These are phyloP conservation scores for Phycodurus eques DNA, from an alignment of 2,113 vertebrate species.

Conservation along the genomic window DNA sequence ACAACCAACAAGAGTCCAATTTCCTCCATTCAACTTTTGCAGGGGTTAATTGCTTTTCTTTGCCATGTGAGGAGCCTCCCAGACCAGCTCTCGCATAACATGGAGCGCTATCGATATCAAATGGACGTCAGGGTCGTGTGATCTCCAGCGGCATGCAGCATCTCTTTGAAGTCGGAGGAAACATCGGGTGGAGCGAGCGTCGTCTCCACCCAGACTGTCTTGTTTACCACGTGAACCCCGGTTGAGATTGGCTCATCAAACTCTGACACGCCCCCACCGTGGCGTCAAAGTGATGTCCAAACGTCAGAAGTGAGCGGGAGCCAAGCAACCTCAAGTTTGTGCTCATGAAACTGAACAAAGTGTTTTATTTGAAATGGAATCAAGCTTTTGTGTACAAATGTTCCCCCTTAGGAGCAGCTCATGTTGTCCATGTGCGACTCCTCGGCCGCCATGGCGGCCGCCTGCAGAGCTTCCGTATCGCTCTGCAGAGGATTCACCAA, in stretches of 20 bases:
- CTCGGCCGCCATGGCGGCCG: constrained; percentile 66
- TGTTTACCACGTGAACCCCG: constrained; percentile 86
- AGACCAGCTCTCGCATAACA: too few relatives aligned
- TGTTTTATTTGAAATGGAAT: constrained; percentile 23
- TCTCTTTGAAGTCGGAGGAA: constrained; percentile 61
- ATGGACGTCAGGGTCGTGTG: neutral
- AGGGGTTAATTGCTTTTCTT: too few relatives aligned
- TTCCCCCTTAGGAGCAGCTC: constrained; percentile 40
- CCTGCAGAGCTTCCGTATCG: constrained; percentile 63
- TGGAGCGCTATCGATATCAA: neutral
- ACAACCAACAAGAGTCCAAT: too few relatives aligned
- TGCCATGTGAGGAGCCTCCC: too few relatives aligned
- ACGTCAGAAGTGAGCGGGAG: neutral
- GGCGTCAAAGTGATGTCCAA: too few relatives aligned
- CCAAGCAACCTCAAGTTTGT: neutral
- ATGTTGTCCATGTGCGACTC: constrained; percentile 62
- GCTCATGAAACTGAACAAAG: constrained; percentile 62
- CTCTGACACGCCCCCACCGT: constrained; percentile 49
- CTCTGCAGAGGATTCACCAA: constrained; percentile 58
- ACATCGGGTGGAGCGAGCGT: constrained; percentile 77
- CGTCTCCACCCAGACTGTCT: constrained; percentile 86
- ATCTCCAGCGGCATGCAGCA: constrained; percentile 26
- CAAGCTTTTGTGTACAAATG: neutral
- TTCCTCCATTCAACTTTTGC: too few relatives aligned
- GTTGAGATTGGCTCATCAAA: constrained; percentile 89